Percentiles rank a stretch among this genome's conserved stretches.
phyloP scores from a whole-genome alignment of 2,113 vertebrate genomes.

The Rousettus leschenaultii region DNA sequence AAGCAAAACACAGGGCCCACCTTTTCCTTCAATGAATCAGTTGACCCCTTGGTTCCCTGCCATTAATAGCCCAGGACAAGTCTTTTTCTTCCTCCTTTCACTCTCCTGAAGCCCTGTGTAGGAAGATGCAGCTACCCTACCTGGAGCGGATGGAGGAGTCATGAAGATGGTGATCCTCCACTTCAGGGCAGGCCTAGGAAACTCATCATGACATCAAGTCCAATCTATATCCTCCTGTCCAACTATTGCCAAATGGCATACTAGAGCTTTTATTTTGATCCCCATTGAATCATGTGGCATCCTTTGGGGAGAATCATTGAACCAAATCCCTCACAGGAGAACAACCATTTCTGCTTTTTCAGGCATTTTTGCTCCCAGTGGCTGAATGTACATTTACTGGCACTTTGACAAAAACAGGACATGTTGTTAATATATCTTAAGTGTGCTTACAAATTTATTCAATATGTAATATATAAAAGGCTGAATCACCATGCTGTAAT shows the following conservation, averaged over 20 bases:
- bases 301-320: not conserved
- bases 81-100: not conserved
- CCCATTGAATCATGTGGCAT: not conserved
- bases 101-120: not conserved
- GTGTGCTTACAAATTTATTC: constrained; percentile 8
- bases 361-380: not conserved
- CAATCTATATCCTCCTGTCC: not conserved
- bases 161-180: fast-evolving
- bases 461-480: constrained; percentile 13
- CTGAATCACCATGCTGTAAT: not conserved
- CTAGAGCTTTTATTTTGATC: not conserved
- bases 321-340: not conserved
- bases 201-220: not conserved
- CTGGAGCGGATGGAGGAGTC: not conserved
- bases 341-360: not conserved
- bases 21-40: not conserved
- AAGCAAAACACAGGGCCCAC: not conserved
- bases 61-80: not conserved
- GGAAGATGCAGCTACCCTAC: not conserved
- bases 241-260: not conserved
- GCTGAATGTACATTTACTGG: constrained; percentile 9
- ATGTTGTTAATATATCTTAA: constrained; percentile 21
- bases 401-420: not conserved
- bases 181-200: not conserved
- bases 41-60: fast-evolving